Evolutionary conservation across 1,140 invertebrate species (phyloP).

Genomic region (Drosophila rufa): DNA sequence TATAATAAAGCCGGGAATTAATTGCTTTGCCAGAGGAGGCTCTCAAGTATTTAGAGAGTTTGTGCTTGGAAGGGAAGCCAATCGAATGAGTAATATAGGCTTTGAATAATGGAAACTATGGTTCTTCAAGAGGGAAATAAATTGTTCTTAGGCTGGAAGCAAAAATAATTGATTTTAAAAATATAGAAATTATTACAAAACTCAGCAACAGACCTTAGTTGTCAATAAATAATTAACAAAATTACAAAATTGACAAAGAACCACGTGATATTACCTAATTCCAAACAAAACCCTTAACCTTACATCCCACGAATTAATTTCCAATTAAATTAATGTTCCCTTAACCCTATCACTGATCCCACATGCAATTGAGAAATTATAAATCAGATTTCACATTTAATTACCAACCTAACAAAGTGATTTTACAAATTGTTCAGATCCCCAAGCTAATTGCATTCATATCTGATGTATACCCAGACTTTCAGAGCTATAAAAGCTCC

Average conservation of each 20-base stretch:
- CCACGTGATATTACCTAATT: neutral
- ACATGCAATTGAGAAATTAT: slow-evolving; percentile 33
- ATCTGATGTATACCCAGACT: neutral
- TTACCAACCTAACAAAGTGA: slow-evolving; percentile 8
- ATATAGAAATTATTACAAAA: neutral
- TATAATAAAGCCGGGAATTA: slow-evolving; percentile 24
- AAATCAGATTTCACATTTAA: slow-evolving; percentile 25
- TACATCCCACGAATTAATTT: slow-evolving; percentile 3
- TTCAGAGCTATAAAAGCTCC: slow-evolving; percentile 46
- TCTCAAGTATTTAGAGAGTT: neutral
- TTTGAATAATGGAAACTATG: neutral
- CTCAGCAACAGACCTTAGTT: too few species aligned
- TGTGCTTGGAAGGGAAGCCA: neutral
- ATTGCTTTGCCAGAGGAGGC: slow-evolving; percentile 1
- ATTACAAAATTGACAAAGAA: neutral
- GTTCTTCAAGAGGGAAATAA: neutral
- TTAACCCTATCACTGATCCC: neutral
- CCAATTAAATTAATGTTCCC: slow-evolving; percentile 4
- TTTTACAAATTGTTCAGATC: slow-evolving; percentile 23
- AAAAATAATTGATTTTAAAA: neutral
- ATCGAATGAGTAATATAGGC: neutral
- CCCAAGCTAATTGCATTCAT: neutral
- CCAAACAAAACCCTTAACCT: neutral
- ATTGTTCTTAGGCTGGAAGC: too few species aligned
- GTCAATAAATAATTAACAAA: neutral